Conservation (phyloP, 2,888 invertebrate genomes). For the Imbricaverruca yamaguchii region DNA sequence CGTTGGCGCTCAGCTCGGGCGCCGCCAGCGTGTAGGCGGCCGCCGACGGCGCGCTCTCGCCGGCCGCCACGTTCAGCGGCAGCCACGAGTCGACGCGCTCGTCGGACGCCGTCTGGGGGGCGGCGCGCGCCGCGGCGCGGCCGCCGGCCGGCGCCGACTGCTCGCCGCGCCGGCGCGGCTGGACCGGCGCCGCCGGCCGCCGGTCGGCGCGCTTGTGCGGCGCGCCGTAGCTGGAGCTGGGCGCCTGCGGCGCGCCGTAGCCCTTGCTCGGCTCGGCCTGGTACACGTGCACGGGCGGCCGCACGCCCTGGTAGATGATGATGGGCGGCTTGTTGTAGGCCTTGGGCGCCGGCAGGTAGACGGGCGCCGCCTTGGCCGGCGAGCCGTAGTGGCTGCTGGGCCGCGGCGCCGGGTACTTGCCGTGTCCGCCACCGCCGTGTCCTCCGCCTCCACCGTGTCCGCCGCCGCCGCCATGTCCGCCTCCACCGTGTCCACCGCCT, state of each 20-base stretch:
- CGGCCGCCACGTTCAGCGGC: neutral
- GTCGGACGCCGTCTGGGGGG: neutral
- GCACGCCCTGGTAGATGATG: constrained; percentile 41
- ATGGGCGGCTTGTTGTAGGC: constrained; percentile 40
- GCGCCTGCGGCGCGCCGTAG: constrained; percentile 26
- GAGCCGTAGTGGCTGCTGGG: constrained; percentile 19
- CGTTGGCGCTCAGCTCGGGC: neutral
- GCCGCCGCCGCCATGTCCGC: constrained; percentile 22
- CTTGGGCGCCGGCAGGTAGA: constrained; percentile 38
- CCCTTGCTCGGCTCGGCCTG: constrained; percentile 35
- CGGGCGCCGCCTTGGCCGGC: constrained; percentile 29
- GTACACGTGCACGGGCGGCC: constrained; percentile 41
- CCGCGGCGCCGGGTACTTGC: constrained; percentile 25
- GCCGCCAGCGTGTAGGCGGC: neutral
- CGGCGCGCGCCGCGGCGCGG: neutral
- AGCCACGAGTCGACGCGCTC: neutral
- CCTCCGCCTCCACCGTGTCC: constrained; percentile 22
- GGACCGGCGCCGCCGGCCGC: neutral
- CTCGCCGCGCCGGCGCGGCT: neutral
- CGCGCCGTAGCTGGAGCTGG: constrained; percentile 24
- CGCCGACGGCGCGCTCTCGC: neutral
- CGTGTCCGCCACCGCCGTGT: constrained; percentile 23
- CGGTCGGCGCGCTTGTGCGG: constrained; percentile 15
- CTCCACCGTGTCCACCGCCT: constrained; percentile 17
- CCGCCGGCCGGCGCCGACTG: neutral